Evolutionary conservation across 2,888 invertebrate species (phyloP), one percentile per base, ranked within the genome.

Genomic region (Sycophila texana): DNA sequence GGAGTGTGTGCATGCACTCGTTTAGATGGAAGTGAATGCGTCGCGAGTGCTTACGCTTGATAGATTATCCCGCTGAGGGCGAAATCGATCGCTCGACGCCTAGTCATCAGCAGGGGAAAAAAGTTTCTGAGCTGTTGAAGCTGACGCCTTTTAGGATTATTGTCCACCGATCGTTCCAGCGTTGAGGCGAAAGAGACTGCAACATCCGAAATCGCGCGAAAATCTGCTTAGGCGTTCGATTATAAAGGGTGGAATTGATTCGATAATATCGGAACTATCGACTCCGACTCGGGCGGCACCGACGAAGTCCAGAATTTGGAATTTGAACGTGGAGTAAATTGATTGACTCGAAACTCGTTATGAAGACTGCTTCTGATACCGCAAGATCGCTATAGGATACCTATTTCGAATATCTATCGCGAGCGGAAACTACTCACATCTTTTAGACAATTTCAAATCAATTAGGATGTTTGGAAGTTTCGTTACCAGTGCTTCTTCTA

Each of bases 311-410:
- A 30, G 16, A 55, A 63, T 39, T 65, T 39, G 13, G n/a, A 39
- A 70, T 47, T 76, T 39, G 60, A 30, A 7, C 7, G 67, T 4
- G 16, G 5, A 53, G 53, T 30, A 60, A 60, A 77, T 77, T 72
- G 66, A 72, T 77, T 71, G 49, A 72, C 72, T 72, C 55, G 51
- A 77, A 72, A 77, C 57, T 72, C 51, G 12, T 16, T 49, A 49
- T 14, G 39, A 55, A 61, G 61, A 55, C 55, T 47, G 51, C 22
- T 49, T 39, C 14, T 68, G 67, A 75, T 68, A 75, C 60, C 49
- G 22, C 20, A 39, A 51, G 7, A 73, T 73, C 22, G 20, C 13
- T 51, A 30, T 53, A 7, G 20, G 4, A 39, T 39, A 39, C 10
- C 39, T 0, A 39, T 39, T 39, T 39, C 39, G 39, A 39, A 39